Conservation (phyloP, 2,888 invertebrate genomes). For the Trichopoda pennipes region DNA sequence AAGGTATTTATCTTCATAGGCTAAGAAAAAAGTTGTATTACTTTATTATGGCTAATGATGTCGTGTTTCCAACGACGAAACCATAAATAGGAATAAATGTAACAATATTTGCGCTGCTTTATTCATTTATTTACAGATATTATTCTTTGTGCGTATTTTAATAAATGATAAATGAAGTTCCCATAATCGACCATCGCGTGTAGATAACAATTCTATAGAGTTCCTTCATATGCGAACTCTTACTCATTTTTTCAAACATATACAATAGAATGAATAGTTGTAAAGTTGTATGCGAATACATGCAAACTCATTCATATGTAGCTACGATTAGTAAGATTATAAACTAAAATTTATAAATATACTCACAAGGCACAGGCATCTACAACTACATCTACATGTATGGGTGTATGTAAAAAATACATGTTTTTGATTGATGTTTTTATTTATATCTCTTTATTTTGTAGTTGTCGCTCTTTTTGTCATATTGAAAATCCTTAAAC, state of each 20-base stretch:
- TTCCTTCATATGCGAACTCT: background rate
- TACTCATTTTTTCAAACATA: background rate
- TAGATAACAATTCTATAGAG: slow-evolving; percentile 59
- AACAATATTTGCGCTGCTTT: too few species aligned
- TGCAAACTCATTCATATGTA: slow-evolving; percentile 8
- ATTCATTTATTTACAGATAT: background rate
- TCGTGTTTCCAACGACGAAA: too few species aligned
- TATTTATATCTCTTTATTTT: slow-evolving; percentile 9
- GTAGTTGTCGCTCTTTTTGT: background rate
- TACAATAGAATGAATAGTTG: background rate
- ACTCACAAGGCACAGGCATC: background rate
- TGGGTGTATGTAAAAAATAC: background rate
- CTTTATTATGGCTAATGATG: too few species aligned
- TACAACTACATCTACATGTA: background rate
- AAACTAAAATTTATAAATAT: background rate
- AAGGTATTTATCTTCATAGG: too few species aligned
- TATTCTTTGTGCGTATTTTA: slow-evolving; percentile 21
- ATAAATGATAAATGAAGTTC: slow-evolving; percentile 20
- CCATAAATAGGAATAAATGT: too few species aligned
- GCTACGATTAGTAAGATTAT: background rate
- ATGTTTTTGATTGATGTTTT: slow-evolving; percentile 34
- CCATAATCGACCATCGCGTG: slow-evolving; percentile 59
- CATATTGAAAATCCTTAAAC: slow-evolving; percentile 32
- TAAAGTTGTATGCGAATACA: background rate
- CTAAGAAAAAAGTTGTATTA: too few species aligned